Conservation (phyloP, 2,797 vertebrate species). For the Vespertilio murinus region DNA sequence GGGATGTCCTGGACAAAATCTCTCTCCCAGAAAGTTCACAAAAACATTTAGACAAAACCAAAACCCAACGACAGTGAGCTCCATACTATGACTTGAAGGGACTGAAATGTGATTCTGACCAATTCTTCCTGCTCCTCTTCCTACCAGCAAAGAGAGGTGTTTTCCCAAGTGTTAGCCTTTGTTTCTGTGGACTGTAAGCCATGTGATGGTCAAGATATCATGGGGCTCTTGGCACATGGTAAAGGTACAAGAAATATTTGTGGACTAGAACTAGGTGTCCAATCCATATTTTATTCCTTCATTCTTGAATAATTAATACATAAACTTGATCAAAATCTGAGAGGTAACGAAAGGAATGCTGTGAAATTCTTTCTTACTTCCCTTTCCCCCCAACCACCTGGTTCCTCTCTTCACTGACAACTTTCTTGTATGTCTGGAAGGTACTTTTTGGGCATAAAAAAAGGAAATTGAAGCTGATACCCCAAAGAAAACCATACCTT, state of each 20-base stretch:
- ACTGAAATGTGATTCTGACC: background rate
- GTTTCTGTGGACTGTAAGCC: background rate
- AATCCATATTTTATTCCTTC: slow-evolving; percentile 13
- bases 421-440: background rate
- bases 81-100: background rate
- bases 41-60: background rate
- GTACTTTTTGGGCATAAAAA: slow-evolving; percentile 33
- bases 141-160: background rate
- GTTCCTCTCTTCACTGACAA: background rate
- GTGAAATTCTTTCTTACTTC: background rate
- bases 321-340: background rate
- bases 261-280: slow-evolving; percentile 2
- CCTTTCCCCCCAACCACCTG: background rate
- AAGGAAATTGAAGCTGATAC: background rate
- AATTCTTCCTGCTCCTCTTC: background rate
- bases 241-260: background rate
- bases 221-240: background rate
- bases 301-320: background rate
- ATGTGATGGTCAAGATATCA: background rate
- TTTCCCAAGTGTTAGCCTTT: background rate
- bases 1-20: background rate
- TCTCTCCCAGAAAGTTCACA: background rate
- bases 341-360: background rate
- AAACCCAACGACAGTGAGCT: background rate
- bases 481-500: background rate